Base-by-base conservation (phyloP, 2,113 vertebrate genomes). In the Cavia aperea region DNA sequence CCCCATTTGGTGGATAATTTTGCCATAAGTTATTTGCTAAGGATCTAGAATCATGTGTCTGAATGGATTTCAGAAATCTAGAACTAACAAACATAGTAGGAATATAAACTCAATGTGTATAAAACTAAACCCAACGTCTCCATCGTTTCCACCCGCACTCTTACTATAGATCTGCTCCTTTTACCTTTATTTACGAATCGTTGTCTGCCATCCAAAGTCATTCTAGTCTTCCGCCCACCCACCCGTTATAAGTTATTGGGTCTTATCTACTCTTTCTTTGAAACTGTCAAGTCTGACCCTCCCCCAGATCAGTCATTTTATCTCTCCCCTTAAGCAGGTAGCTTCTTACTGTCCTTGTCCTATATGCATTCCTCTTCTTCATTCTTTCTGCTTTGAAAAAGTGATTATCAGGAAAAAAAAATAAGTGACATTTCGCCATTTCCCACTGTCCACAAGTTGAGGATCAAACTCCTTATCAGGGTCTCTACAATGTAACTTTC, bases 11-110 rank as follows among this genome's bases (percentile, higher is more conserved):
- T 51, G 75, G 58, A n/a, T 23, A 49, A 60, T 9, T 65, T 88
- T 90, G 33, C 63, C 49, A 56, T 63, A 77, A 81, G 68, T 77
- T 36, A 81, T 70, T 79, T 92, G 79, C 72, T 84, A 88, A 90
- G 43, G 94, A 31, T 85, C 43, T 66, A 72, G 75, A 86, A 93
- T 18, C 33, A 29, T 72, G 82, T 65, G 23, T 36, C 39, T 94
- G 66, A 90, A 60, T 73, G 15, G n/a, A 39, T 58, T 63, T 56
- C 62, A 83, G 19, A 18, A n/a, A 79, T 82, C 14, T 86, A 36
- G 39, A 70, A 18, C 10, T 49, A 6, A 4, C 7, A 90, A 23
- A 8, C 18, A 68, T 46, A 21, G 10, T 3, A 39, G 43, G 60
- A 88, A 49, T 43, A 89, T 54, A 33, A 85, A 86, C 10, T 83